Evolutionary conservation across 2,888 invertebrate genomes (phyloP), one percentile per base, ranked within the genome.

Genomic region (Brachypalpus laphriformis): DNA sequence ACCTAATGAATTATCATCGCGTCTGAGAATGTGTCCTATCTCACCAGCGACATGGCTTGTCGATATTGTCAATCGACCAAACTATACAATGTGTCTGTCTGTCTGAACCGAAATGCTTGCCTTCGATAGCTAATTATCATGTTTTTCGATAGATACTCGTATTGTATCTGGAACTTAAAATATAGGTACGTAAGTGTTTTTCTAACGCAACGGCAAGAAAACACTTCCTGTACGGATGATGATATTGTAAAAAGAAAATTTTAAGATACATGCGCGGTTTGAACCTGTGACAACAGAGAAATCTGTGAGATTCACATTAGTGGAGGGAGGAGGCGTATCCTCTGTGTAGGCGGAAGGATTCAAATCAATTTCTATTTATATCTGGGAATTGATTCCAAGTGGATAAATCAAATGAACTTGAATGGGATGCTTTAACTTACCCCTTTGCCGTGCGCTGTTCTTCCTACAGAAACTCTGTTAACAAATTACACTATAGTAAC

Each of bases 231-330:
- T 20, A 18, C 3, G 37, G 47, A 49, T 14, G 49, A 45, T 57
- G n/a, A 34, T n/a, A n/a, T n/a, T n/a, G n/a, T n/a, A n/a, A n/a
- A 28, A 18, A n/a, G 22, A 54, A 42, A 25, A 49, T 1, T 47
- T 18, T 4, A 20, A 20, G 28, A 37, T 31, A 72, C 82, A 74
- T 82, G 82, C 82, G 82, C 82, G 42, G 40, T 75, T 40, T 40
- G 56, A 51, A 74, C 74, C 71, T 76, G 42, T 66, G 82, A 56
- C 68, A 74, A 78, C 68, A 56, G 42, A 56, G 14, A 78, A 83
- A 83, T 63, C 82, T 61, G 47, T 72, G 57, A 47, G 78, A 65
- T 57, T 72, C 57, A 59, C 57, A 16, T 14, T 18, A 5, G n/a
- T 22, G 8, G 16, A 28, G 47, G 56, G 20, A 14, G 37, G 40